Evolutionary conservation across 1,140 invertebrate species (phyloP).

Genomic region (Drosophila tristis): DNA sequence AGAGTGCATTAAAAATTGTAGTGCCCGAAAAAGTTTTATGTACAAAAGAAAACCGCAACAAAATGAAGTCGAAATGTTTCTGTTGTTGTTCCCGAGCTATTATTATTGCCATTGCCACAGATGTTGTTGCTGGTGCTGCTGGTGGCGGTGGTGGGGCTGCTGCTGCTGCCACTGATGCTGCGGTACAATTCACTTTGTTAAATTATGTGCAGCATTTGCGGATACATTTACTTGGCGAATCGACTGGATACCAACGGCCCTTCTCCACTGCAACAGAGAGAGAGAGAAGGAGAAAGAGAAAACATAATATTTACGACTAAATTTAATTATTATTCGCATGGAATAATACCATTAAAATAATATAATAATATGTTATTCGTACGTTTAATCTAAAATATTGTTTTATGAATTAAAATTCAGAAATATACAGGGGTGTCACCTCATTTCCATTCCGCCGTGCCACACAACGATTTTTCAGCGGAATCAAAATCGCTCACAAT

Average conservation of each 20-base stretch:
- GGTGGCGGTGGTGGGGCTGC: slow-evolving; percentile 10
- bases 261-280: background rate
- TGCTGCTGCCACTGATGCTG: slow-evolving; percentile 8
- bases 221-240: slow-evolving; percentile 33
- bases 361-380: slow-evolving; percentile 14
- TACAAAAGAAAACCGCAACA: slow-evolving; percentile 74
- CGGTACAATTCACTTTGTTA: slow-evolving; percentile 66
- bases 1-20: slow-evolving; percentile 80
- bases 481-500: too few relatives aligned
- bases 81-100: slow-evolving; percentile 49
- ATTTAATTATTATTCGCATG: slow-evolving; percentile 47
- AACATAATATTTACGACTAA: slow-evolving; percentile 6
- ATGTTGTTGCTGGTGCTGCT: slow-evolving; percentile 16
- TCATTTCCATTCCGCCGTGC: too few relatives aligned
- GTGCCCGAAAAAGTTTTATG: slow-evolving; percentile 71
- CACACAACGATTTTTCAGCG: too few relatives aligned
- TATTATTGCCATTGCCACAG: slow-evolving; percentile 37
- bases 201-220: slow-evolving; percentile 74
- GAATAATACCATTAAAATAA: too few relatives aligned
- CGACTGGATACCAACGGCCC: slow-evolving; percentile 26
- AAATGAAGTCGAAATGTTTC: slow-evolving; percentile 72
- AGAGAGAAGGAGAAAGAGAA: background rate
- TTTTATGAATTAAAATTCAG: slow-evolving; percentile 22
- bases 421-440: too few relatives aligned
- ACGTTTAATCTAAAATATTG: background rate